Conservation (phyloP, 37 sponge, comb jelly and placozoan genomes). For the Beroe forskalii region DNA sequence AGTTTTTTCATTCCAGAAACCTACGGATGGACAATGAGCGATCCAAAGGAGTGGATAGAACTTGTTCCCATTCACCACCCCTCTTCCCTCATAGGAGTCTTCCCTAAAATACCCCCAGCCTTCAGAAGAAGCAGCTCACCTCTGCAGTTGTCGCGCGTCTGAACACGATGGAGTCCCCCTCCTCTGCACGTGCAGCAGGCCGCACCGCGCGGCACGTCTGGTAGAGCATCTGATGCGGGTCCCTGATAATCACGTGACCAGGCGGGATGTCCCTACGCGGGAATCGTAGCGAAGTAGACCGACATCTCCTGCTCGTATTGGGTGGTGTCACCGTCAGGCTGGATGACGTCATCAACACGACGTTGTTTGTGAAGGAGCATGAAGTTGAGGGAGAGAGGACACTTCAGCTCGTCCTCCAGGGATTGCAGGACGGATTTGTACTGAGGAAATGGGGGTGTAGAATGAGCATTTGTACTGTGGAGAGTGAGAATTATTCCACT, state of each 20-base stretch:
- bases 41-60: no score
- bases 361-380: slow-evolving; percentile 24
- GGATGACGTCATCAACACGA: not conserved
- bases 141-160: not conserved
- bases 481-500: not conserved
- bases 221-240: slow-evolving; percentile 15
- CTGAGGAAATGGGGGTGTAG: not conserved
- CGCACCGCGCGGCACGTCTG: not conserved
- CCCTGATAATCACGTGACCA: not conserved
- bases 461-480: not conserved
- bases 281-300: not conserved
- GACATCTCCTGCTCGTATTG: not conserved
- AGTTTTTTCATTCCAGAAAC: no score
- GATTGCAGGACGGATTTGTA: not conserved
- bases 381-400: slow-evolving; percentile 18
- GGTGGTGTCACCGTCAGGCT: not conserved
- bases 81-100: no score
- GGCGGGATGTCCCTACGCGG: not conserved
- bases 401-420: slow-evolving; percentile 18
- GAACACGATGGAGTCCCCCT: slow-evolving; percentile 23
- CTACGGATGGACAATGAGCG: no score
- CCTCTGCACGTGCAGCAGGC: slow-evolving; percentile 2
- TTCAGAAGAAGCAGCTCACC: no score
- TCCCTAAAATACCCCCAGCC: no score
- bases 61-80: no score